Conservation (phyloP, 2,797 vertebrate species). For the Leptoclinus maculatus region DNA sequence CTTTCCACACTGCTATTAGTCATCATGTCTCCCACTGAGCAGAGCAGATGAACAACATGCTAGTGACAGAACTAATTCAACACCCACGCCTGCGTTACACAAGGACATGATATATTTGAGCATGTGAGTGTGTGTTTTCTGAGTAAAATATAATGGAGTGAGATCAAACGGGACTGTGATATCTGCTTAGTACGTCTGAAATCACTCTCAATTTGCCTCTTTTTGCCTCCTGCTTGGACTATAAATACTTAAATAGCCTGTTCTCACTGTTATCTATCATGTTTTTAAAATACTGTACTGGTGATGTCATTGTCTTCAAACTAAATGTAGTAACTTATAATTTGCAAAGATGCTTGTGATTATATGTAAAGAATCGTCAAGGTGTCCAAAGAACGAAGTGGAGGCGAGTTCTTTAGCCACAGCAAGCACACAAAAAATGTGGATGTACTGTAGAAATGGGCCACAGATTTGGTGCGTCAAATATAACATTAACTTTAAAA, state of each 20-base stretch:
- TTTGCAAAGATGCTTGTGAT: background rate
- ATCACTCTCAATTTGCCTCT: background rate
- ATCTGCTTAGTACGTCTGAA: background rate
- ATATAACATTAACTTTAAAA: background rate
- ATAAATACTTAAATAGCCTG: background rate
- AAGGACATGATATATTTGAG: conserved; percentile 14
- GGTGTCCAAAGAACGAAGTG: background rate
- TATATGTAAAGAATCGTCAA: background rate
- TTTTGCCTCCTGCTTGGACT: background rate
- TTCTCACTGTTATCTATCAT: background rate
- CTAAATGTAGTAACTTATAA: background rate
- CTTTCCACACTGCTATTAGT: conserved; percentile 50
- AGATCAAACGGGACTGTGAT: background rate
- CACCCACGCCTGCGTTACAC: conserved; percentile 45
- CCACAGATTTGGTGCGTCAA: background rate
- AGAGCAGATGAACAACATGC: conserved; percentile 61
- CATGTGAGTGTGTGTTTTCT: background rate
- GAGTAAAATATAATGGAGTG: background rate
- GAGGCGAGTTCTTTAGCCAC: background rate
- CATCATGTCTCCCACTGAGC: conserved; percentile 51
- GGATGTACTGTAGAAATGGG: background rate
- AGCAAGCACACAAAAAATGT: background rate
- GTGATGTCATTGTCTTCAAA: background rate
- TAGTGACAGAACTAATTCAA: conserved; percentile 51
- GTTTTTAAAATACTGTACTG: background rate